phyloP scores from a whole-genome alignment of 1,140 invertebrate species.

The Drosophila melanica region DNA sequence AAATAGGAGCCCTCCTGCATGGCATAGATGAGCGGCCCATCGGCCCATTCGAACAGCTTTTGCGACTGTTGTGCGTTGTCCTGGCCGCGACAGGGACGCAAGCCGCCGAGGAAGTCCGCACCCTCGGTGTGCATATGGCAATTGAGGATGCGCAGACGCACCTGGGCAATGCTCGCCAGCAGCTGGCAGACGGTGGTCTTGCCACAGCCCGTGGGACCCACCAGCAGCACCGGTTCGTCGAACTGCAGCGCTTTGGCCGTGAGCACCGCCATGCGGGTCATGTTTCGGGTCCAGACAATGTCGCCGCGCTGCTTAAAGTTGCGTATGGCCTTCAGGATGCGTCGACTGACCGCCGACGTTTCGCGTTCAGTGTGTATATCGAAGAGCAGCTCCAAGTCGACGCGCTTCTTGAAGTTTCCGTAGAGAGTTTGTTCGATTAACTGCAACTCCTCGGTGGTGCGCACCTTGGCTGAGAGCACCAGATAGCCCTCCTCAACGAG shows the following conservation, averaged over 20 bases:
- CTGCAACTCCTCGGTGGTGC: constrained; percentile 91
- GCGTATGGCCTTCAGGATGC: constrained; percentile 89
- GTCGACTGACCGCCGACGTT: constrained; percentile 91
- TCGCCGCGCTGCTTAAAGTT: constrained; percentile 88
- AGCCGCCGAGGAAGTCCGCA: constrained; percentile 97
- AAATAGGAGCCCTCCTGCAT: constrained; percentile 96
- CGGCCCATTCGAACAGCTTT: constrained; percentile 97
- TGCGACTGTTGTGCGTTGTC: constrained; percentile 81
- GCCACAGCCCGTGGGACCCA: constrained; percentile 99
- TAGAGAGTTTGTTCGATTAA: constrained; percentile 92
- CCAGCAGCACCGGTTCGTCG: constrained; percentile 96
- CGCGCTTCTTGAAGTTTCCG: constrained; percentile 92
- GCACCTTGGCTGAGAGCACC: constrained; percentile 95
- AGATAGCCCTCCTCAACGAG: constrained; percentile 98
- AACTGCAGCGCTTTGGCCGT: constrained; percentile 95
- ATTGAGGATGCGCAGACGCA: constrained; percentile 92
- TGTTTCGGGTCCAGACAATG: constrained; percentile 96
- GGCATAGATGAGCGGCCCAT: constrained; percentile 96
- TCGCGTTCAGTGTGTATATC: constrained; percentile 85
- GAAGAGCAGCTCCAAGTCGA: constrained; percentile 91
- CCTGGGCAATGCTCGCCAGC: constrained; percentile 88
- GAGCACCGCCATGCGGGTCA: constrained; percentile 96
- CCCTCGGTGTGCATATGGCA: constrained; percentile 99
- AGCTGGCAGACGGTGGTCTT: constrained; percentile 99
- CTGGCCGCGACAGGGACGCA: constrained; percentile 92